A percentile compares a stretch with the other conserved stretches of the same genome.
Evolutionary conservation across 1,140 invertebrate genomes (phyloP).

Genomic region (Sitobion miscanthi): DNA sequence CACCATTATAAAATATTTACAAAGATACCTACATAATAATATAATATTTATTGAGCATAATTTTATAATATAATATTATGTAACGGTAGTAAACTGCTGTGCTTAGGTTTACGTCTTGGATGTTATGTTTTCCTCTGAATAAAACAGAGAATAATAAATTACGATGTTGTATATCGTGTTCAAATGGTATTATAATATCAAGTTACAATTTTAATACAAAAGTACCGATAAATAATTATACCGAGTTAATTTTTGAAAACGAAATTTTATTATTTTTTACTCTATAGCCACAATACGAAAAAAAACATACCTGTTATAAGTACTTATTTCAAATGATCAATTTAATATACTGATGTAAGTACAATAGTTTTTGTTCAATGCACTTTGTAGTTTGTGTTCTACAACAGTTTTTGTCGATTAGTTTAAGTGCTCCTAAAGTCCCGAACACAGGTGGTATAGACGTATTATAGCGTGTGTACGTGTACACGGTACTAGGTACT

Average conservation of each 20-base stretch:
- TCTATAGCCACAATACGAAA: background rate
- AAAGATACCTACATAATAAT: background rate
- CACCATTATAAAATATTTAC: constrained; percentile 10
- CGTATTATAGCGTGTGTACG: no score
- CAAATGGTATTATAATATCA: background rate
- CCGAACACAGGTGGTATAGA: background rate
- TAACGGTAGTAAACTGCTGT: background rate
- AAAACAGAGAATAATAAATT: background rate
- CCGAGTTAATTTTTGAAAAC: background rate
- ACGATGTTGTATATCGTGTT: background rate
- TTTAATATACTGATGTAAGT: background rate
- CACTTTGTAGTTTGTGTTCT: background rate
- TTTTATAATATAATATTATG: background rate
- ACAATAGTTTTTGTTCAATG: background rate
- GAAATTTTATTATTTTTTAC: background rate
- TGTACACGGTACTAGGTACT: background rate
- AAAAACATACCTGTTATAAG: background rate
- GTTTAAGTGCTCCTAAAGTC: background rate
- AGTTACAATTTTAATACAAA: background rate
- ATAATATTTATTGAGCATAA: background rate
- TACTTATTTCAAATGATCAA: background rate
- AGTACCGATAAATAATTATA: background rate
- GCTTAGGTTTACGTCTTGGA: background rate
- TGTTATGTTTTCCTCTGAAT: background rate
- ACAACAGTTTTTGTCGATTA: background rate